Conservation (phyloP, 2,113 vertebrate species). For the Lasiurus cinereus region DNA sequence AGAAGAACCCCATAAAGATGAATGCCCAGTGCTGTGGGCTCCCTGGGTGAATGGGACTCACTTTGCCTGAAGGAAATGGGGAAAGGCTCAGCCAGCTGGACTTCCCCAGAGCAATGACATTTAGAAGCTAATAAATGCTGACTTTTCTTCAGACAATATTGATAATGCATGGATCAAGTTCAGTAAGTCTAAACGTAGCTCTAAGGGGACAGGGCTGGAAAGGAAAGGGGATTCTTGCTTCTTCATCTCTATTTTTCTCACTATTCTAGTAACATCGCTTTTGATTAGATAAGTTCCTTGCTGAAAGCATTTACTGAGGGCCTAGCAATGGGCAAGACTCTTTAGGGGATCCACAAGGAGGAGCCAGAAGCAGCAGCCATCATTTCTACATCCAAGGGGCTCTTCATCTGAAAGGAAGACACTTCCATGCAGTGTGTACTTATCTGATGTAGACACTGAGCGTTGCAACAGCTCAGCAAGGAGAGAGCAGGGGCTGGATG, state of each 20-base stretch:
- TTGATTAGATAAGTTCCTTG: not conserved
- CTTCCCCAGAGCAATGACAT: not conserved
- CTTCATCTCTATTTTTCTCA: not conserved
- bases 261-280: not conserved
- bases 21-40: not conserved
- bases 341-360: not conserved
- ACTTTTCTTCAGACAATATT: not conserved
- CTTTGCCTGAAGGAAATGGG: not conserved
- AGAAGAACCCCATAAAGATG: not conserved
- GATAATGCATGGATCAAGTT: constrained; percentile 9
- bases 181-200: not conserved
- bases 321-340: not conserved
- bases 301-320: not conserved
- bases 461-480: not conserved
- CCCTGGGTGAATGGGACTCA: not conserved
- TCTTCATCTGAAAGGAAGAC: not conserved
- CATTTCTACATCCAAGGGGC: not conserved
- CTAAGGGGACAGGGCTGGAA: not conserved
- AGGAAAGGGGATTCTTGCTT: not conserved
- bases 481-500: not conserved
- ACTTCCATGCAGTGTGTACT: not conserved
- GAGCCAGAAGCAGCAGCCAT: not conserved
- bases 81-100: not conserved
- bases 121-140: constrained; percentile 11
- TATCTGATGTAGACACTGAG: not conserved